Evolutionary conservation across 2,797 vertebrate species (phyloP), one percentile per base, ranked within the genome.

Genomic region (Syngnathus rostellatus): DNA sequence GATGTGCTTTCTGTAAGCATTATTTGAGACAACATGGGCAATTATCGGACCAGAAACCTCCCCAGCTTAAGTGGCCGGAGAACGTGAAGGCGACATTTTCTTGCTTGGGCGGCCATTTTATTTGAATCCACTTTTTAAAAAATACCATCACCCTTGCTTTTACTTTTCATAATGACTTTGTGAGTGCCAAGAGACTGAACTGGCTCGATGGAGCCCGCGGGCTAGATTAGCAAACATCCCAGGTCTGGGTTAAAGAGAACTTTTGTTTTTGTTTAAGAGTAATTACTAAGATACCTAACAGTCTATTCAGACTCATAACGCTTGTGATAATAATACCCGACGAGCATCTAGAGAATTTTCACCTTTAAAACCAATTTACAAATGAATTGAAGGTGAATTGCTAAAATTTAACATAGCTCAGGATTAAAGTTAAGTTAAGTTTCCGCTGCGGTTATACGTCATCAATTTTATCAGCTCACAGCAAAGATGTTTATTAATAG

Each of bases 401-500:
- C 23, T 55, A 12, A 12, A 55, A 55, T 55, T 55, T 37, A 16
- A 23, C 54, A 14, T 31, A 14, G 23, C 54, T 31, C 54, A 14
- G 54, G 25, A 31, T 57, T 57, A 7, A 14, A 31, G 54, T 57
- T 16, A 59, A 59, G 57, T 6, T 38, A 21, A 39, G n/a, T 67
- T 68, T 55, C 60, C 38, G 62, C 45, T 10, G 23, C 54, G 67
- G 62, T 60, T 54, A 68, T 75, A 79, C 39, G 40, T 68, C 68
- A 80, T 71, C 25, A 67, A 70, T 75, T 77, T 53, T 46, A 68
- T 80, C 72, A 64, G 61, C 69, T 55, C 41, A 12, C 37, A 62
- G 31, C 23, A 57, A 73, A 53, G 7, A 62, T 69, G 63, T 80
- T 85, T 83, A 84, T 81, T 85, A 86, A 84, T 73, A 72, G 66